Evolutionary conservation across 30 jellyfish, hydroid and myxozoan genomes (phyloP), one percentile per base, ranked within the genome.

Genomic region (Nemopilema nomurai): DNA sequence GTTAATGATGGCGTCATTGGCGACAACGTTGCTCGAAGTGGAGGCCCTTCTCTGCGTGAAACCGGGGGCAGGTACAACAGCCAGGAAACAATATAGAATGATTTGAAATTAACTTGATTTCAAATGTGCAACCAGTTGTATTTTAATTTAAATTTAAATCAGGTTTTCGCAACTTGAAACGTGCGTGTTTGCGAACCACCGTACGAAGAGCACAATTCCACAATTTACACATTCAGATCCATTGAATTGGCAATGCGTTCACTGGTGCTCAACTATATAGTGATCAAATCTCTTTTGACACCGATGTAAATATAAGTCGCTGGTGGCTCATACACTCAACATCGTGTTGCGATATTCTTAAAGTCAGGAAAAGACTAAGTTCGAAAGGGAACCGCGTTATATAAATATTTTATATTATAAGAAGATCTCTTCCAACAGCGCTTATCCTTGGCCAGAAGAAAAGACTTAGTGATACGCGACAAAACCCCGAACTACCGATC

Each of bases 191-290:
- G 86, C 62, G 33, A 71, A 63, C 87, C 86, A 83, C 81, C 92
- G 80, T 72, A 24, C 81, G 29, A 57, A 80, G 89, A 62, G 80
- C 89, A 68, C 24, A 68, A 80, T 31, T 24, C 30, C 57, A 63
- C 73, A 73, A 79, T 79, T 50, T 79, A 26, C 51, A 41, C 52
- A 83, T 83, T 83, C 92, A 72, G 74, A 71, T 19, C 76, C 92
- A 83, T 83, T 83, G 92, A 83, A 68, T 83, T 83, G 66, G 67
- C 86, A 71, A 83, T 71, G 85, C 64, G 86, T 80, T 63, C 86
- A 83, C 92, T 83, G 92, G 92, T 83, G 92, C 86, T 83, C 65
- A 79, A 83, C 92, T 83, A 83, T 83, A 62, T 64, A 7, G 83
- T 83, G 92, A 71, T 83, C 92, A 83, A 83, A 83, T 65, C 81